A percentile compares a stretch with the other conserved stretches of the same genome.
phyloP scores from a whole-genome alignment of 2,888 invertebrate genomes.

The Stenotaenia linearis region DNA sequence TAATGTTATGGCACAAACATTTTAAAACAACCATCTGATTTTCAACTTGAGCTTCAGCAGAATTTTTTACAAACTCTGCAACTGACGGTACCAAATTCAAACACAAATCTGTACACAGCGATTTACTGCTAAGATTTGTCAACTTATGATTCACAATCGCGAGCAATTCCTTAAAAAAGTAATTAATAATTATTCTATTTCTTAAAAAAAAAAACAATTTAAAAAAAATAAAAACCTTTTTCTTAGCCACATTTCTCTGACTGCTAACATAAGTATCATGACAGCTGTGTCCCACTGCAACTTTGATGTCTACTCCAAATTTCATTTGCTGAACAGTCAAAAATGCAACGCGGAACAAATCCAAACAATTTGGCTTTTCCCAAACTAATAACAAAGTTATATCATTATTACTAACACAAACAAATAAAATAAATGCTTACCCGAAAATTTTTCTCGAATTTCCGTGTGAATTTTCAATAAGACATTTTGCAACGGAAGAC shows the following conservation, averaged over 20 bases:
- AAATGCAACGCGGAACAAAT: conserved; percentile 61
- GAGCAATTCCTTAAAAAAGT: neutral
- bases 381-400: conserved; percentile 49
- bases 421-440: conserved; percentile 16
- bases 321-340: conserved; percentile 60
- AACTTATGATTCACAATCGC: neutral
- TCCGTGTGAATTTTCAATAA: neutral
- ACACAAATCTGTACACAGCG: neutral
- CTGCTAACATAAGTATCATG: conserved; percentile 62
- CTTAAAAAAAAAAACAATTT: neutral
- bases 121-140: neutral
- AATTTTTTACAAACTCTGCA: neutral
- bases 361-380: conserved; percentile 58
- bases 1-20: neutral
- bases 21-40: conserved; percentile 1
- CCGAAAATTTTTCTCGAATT: neutral
- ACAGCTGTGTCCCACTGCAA: conserved; percentile 57
- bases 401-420: neutral
- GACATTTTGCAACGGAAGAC: conserved; percentile 5
- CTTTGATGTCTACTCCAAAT: conserved; percentile 55
- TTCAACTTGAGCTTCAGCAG: neutral
- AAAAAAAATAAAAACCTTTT: conserved; percentile 38
- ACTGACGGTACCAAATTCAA: neutral
- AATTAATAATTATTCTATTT: neutral
- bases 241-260: conserved; percentile 46